Percentiles rank a stretch among this genome's conserved stretches.
These are phyloP conservation scores for Heteromormyrus szaboi DNA, from an alignment of 2,797 vertebrate genomes.

Conservation along the genomic window DNA sequence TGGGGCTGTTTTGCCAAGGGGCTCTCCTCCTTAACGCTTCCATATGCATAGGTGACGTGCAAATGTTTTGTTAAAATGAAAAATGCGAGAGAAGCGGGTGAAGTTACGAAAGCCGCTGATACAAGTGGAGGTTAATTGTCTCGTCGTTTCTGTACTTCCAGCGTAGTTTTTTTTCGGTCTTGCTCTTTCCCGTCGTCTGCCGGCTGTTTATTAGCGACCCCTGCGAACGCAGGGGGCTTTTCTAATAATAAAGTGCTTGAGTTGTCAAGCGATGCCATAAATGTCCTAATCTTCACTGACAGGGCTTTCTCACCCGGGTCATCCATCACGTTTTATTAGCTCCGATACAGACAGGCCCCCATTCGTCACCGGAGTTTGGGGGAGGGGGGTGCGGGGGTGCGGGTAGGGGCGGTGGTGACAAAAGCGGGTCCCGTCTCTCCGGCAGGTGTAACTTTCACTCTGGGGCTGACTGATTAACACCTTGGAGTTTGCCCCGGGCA, in stretches of 20 bases:
- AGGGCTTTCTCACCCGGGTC: slow-evolving; percentile 52
- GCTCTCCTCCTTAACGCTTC: background rate
- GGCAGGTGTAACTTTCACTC: slow-evolving; percentile 59
- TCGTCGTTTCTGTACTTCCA: slow-evolving; percentile 35
- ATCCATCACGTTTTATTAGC: slow-evolving; percentile 57
- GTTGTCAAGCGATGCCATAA: slow-evolving; percentile 65
- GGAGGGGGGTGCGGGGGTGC: slow-evolving; percentile 21
- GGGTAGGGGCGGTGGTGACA: slow-evolving; percentile 40
- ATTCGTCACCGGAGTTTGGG: slow-evolving; percentile 44
- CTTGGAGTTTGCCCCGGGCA: slow-evolving; percentile 46
- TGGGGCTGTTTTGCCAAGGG: background rate
- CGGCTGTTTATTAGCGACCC: slow-evolving; percentile 60
- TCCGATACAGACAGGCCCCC: slow-evolving; percentile 47
- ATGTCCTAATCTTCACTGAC: slow-evolving; percentile 72
- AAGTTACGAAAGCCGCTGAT: background rate
- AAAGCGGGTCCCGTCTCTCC: slow-evolving; percentile 46
- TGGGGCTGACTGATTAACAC: slow-evolving; percentile 32
- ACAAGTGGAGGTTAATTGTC: background rate
- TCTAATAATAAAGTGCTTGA: slow-evolving; percentile 69
- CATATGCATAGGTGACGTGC: background rate
- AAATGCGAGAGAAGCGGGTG: background rate
- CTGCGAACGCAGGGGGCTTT: slow-evolving; percentile 43
- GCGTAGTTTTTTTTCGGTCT: slow-evolving; percentile 27
- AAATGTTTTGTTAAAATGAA: background rate
- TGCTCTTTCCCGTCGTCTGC: slow-evolving; percentile 48